These are phyloP conservation scores for Myotis davidii DNA, from an alignment of 2,113 vertebrate genomes.

Conservation along the genomic window DNA sequence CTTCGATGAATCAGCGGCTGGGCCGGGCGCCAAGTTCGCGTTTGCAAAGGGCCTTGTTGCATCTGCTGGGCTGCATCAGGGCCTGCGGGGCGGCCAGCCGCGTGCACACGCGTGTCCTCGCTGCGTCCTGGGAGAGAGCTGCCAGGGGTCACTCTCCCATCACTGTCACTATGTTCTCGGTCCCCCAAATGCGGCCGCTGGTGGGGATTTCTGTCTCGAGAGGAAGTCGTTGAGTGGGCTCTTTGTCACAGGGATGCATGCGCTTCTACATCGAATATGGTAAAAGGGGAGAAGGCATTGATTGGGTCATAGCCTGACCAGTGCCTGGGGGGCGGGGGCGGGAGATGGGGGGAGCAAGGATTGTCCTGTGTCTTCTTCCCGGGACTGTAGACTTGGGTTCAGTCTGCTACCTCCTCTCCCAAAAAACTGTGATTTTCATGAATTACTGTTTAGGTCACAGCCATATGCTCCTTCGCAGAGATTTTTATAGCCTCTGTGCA, in stretches of 20 bases:
- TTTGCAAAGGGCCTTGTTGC: slow-evolving; percentile 59
- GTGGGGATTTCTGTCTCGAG: slow-evolving; percentile 27
- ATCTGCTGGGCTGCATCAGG: not conserved
- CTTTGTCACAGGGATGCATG: accelerated
- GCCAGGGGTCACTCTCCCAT: not conserved
- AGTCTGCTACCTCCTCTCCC: slow-evolving; percentile 52
- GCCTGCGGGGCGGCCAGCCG: not conserved
- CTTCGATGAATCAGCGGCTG: slow-evolving; percentile 38
- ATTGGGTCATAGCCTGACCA: not conserved
- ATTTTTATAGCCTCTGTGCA: not conserved
- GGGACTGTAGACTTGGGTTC: accelerated
- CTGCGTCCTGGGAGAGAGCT: not conserved
- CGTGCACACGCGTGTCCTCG: not conserved
- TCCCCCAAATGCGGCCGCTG: accelerated
- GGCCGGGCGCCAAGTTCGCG: slow-evolving; percentile 48
- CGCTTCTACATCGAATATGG: not conserved
- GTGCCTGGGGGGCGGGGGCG: not conserved
- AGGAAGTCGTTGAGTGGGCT: not conserved
- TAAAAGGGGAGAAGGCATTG: not conserved
- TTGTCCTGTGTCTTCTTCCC: slow-evolving; percentile 22
- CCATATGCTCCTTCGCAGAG: slow-evolving; percentile 41
- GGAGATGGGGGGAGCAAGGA: not conserved
- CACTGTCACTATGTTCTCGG: accelerated
- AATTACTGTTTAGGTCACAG: slow-evolving; percentile 19
- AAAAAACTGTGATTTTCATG: slow-evolving; percentile 71